A percentile compares a stretch with the other conserved stretches of the same genome.
These are phyloP conservation scores for Orgyia antiqua DNA, from an alignment of 2,888 invertebrate species.

Conservation along the genomic window DNA sequence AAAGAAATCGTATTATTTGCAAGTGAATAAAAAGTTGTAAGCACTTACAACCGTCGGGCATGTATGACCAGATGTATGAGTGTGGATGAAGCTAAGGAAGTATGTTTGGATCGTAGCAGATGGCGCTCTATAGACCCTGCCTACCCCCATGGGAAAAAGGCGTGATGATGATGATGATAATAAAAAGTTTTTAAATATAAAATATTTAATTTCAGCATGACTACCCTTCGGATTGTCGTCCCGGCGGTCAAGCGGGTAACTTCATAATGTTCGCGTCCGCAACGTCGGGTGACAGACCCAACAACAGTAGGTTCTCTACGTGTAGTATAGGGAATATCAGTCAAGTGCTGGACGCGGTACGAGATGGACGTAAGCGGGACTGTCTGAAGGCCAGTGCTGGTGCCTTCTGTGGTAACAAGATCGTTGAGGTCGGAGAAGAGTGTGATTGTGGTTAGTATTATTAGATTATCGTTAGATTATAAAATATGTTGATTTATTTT, in stretches of 20 bases:
- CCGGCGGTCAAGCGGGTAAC: slow-evolving; percentile 95
- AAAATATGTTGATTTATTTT: too few species aligned
- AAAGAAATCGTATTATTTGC: too few species aligned
- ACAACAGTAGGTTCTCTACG: slow-evolving; percentile 97
- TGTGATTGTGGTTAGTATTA: slow-evolving; percentile 89
- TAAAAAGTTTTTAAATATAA: too few species aligned
- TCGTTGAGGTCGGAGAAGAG: slow-evolving; percentile 98
- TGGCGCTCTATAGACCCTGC: too few species aligned
- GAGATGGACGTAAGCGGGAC: slow-evolving; percentile 93
- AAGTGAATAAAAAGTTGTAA: too few species aligned
- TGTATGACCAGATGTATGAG: too few species aligned
- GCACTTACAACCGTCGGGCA: too few species aligned
- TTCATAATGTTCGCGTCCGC: slow-evolving; percentile 99
- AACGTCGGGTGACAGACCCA: slow-evolving; percentile 97
- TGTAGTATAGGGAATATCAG: slow-evolving; percentile 98
- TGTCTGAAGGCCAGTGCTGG: slow-evolving; percentile 93
- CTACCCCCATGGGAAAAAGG: too few species aligned
- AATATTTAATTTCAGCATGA: slow-evolving; percentile 85
- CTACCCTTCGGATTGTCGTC: slow-evolving; percentile 92
- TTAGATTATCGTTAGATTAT: too few species aligned
- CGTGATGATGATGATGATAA: too few species aligned
- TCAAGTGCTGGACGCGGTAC: slow-evolving; percentile 93
- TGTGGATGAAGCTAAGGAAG: too few species aligned
- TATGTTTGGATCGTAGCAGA: too few species aligned
- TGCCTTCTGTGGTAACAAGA: slow-evolving; percentile 99